These are phyloP conservation scores for Corythaixoides concolor DNA, from an alignment of 2,113 vertebrate genomes.

Conservation along the genomic window DNA sequence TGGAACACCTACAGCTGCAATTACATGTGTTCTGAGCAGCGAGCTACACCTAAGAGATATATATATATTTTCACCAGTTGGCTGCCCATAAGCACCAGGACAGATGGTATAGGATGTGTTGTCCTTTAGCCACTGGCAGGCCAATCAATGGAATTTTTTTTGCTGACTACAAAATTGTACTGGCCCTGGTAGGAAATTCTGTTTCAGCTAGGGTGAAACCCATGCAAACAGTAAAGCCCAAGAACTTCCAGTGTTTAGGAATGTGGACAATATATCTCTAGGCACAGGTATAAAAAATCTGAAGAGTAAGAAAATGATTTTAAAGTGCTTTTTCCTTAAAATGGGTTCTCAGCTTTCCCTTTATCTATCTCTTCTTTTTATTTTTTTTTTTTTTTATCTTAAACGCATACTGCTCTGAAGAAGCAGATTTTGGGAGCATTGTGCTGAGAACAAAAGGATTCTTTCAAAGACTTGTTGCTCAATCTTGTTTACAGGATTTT, in stretches of 20 bases:
- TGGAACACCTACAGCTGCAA: background rate
- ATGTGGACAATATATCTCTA: background rate
- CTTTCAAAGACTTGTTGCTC: constrained; percentile 58
- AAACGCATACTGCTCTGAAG: constrained; percentile 43
- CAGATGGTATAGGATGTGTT: background rate
- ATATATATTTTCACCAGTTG: background rate
- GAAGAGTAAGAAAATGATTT: background rate
- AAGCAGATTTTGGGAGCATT: constrained; percentile 57
- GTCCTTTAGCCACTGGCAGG: background rate
- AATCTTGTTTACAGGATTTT: constrained; percentile 35
- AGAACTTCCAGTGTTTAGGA: background rate
- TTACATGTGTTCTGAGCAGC: background rate
- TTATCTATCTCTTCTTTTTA: background rate
- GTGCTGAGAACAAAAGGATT: constrained; percentile 59
- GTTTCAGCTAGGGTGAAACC: background rate
- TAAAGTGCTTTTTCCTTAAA: constrained; percentile 37
- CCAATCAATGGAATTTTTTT: background rate
- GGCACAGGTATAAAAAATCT: background rate
- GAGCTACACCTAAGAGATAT: background rate
- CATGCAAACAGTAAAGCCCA: background rate
- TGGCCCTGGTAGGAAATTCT: background rate
- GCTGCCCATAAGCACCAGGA: background rate
- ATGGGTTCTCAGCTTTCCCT: background rate
- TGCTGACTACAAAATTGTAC: background rate
- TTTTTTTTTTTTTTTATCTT: background rate